phyloP scores from a whole-genome alignment of 2,113 vertebrate species.

The Butorides virescens region DNA sequence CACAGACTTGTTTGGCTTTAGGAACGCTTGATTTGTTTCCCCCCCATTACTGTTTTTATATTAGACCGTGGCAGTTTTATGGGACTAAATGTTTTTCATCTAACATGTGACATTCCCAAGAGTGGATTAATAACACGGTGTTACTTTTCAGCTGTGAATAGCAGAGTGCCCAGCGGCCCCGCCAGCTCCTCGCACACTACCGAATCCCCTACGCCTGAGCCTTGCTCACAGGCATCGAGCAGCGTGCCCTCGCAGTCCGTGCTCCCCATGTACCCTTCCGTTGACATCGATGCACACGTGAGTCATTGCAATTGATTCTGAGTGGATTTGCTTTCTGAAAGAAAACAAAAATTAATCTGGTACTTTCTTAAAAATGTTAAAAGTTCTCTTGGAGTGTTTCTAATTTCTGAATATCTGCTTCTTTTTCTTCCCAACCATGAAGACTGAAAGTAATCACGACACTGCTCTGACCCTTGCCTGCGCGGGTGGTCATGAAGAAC shows the following conservation, averaged over 20 bases:
- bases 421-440: background rate
- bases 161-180: conserved; percentile 86
- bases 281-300: conserved; percentile 98
- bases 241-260: conserved; percentile 83
- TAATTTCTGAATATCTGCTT: background rate
- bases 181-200: conserved; percentile 77
- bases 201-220: conserved; percentile 84
- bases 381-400: background rate
- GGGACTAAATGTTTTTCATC: background rate
- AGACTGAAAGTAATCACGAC: conserved; percentile 99
- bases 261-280: conserved; percentile 91
- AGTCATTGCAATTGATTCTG: conserved; percentile 52
- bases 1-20: background rate
- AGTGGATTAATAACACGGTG: background rate
- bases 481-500: conserved; percentile 96
- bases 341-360: background rate
- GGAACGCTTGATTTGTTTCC: background rate
- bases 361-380: background rate
- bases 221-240: conserved; percentile 80
- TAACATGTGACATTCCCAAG: background rate
- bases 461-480: conserved; percentile 96
- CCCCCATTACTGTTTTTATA: background rate
- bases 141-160: conserved; percentile 90
- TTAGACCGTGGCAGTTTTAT: background rate
- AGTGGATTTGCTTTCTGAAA: background rate